phyloP scores from a whole-genome alignment of 2,797 vertebrate genomes.

The Echeneis naucrates region DNA sequence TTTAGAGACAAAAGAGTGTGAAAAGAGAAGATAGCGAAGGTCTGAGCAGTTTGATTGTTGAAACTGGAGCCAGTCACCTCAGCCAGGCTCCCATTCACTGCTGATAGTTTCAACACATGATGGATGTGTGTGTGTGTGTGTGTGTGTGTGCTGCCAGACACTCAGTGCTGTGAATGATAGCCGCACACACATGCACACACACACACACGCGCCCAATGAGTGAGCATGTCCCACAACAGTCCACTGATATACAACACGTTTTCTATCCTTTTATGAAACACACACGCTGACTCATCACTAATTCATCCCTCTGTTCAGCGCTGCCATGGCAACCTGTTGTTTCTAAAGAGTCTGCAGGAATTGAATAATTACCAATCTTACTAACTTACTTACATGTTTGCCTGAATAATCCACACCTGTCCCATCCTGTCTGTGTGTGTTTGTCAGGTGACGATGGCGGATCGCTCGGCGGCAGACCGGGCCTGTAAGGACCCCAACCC shows the following conservation, averaged over 20 bases:
- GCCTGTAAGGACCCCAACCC: slow-evolving; percentile 99
- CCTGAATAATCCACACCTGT: slow-evolving; percentile 2
- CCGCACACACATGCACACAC: not conserved
- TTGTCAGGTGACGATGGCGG: slow-evolving; percentile 96
- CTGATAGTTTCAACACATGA: slow-evolving; percentile 53
- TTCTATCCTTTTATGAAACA: not conserved
- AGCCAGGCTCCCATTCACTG: slow-evolving; percentile 34
- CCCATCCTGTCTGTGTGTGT: slow-evolving; percentile 26
- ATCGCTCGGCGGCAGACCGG: slow-evolving; percentile 94
- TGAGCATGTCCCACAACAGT: too few species aligned
- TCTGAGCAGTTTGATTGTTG: slow-evolving; percentile 6
- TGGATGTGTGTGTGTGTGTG: slow-evolving; percentile 47
- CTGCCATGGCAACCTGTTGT: not conserved
- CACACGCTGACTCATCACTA: not conserved
- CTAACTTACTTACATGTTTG: not conserved
- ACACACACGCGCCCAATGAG: too few species aligned
- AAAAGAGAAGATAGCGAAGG: not conserved
- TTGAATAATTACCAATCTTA: not conserved
- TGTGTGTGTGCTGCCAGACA: slow-evolving; percentile 30
- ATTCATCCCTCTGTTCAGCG: not conserved
- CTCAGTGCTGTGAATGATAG: slow-evolving; percentile 10
- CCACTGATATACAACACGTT: not conserved
- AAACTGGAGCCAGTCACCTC: slow-evolving; percentile 19
- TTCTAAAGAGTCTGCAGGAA: not conserved
- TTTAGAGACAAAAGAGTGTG: not conserved